A percentile compares a stretch with the other conserved stretches of the same genome.
Conservation (phyloP, 1,140 invertebrate species). For the Semibalanus balanoides region DNA sequence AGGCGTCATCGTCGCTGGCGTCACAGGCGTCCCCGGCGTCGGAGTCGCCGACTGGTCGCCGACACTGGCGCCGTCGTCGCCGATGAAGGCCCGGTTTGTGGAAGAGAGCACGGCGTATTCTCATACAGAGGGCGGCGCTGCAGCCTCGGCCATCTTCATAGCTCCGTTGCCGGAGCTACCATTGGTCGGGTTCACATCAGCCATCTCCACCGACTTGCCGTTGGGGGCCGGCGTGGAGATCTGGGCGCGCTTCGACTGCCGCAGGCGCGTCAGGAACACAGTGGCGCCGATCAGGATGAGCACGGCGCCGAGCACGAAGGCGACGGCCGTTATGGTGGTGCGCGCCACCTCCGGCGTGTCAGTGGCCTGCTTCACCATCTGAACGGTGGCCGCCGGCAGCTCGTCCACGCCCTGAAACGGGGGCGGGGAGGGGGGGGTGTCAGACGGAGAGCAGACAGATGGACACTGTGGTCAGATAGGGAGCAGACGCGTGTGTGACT, state of each 20-base stretch:
- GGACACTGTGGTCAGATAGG: too few species aligned
- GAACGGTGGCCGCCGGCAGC: not conserved
- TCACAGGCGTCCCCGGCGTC: too few species aligned
- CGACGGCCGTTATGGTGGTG: not conserved
- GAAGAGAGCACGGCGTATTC: not conserved
- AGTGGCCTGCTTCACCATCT: not conserved
- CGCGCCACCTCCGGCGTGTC: not conserved
- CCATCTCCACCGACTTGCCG: not conserved
- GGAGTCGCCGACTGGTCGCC: too few species aligned
- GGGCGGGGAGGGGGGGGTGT: too few species aligned
- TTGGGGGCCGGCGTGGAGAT: not conserved
- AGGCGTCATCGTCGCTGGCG: too few species aligned
- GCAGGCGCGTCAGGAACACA: not conserved
- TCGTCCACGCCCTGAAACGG: not conserved
- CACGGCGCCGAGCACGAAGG: constrained; percentile 3
- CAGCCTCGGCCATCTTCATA: not conserved
- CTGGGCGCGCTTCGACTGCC: not conserved
- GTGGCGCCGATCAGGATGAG: not conserved
- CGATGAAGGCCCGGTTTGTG: not conserved
- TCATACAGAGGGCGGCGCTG: not conserved
- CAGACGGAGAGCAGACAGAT: too few species aligned
- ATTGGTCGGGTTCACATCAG: not conserved
- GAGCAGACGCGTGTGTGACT: too few species aligned
- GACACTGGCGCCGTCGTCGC: not conserved
- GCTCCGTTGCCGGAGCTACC: not conserved